A percentile compares a stretch with the other conserved stretches of the same genome.
phyloP scores from a whole-genome alignment of 2,113 vertebrate species.

The Passerina amoena region DNA sequence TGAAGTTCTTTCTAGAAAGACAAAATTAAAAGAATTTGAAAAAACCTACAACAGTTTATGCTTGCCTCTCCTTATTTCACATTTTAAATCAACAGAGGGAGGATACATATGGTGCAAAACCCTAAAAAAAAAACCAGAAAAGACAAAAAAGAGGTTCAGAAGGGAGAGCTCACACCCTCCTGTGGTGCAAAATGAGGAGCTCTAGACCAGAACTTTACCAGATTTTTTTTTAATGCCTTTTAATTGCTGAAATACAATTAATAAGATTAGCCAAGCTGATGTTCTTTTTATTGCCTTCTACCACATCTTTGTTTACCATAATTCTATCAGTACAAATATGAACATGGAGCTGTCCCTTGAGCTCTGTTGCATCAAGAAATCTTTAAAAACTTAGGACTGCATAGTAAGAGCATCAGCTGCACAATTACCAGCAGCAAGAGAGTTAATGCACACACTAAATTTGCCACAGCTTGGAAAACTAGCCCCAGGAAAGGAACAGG shows the following conservation, averaged over 20 bases:
- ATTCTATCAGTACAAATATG: neutral
- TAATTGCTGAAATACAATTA: neutral
- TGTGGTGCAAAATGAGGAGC: neutral
- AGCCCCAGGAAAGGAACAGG: neutral
- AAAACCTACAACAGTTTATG: neutral
- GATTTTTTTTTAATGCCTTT: neutral
- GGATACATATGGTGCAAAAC: neutral
- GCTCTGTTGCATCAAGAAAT: neutral
- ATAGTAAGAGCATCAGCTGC: neutral
- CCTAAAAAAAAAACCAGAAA: neutral
- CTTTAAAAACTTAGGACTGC: neutral
- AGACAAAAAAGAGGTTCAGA: neutral
- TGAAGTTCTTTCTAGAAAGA: neutral
- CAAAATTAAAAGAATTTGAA: neutral
- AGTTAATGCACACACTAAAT: neutral
- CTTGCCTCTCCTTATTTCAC: neutral
- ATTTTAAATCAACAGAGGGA: neutral
- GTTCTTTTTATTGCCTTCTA: neutral
- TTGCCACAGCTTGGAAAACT: neutral
- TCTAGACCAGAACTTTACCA: neutral
- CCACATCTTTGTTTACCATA: neutral
- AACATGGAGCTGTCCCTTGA: neutral
- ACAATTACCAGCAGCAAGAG: neutral
- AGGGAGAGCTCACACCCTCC: neutral
- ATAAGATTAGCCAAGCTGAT: neutral